These are phyloP conservation scores for Sebastolobus alascanus DNA, from an alignment of 2,797 vertebrate genomes.

Conservation along the genomic window DNA sequence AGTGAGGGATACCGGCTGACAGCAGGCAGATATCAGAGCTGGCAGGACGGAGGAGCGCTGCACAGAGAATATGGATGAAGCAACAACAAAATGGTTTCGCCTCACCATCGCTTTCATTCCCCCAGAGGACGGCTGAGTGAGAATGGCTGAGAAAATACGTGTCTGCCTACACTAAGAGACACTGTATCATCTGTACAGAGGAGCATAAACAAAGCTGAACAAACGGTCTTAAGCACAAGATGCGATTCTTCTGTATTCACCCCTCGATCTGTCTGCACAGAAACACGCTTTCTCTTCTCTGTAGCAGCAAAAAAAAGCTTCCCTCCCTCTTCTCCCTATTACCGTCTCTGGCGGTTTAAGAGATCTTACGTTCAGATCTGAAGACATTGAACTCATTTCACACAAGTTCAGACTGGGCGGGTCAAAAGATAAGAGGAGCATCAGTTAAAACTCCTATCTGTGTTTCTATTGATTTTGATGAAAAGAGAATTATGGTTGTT, in stretches of 20 bases:
- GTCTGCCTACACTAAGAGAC: conserved; percentile 62
- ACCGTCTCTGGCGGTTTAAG: conserved; percentile 22
- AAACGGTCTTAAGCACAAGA: conserved; percentile 67
- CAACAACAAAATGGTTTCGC: conserved; percentile 79
- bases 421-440: conserved; percentile 42
- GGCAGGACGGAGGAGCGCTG: conserved; percentile 45
- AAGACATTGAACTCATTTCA: conserved; percentile 45
- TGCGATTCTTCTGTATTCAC: conserved; percentile 58
- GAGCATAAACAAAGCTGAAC: conserved; percentile 76
- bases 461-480: conserved; percentile 50
- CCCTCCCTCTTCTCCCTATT: conserved; percentile 9
- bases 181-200: conserved; percentile 68
- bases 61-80: conserved; percentile 77
- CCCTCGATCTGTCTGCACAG: conserved; percentile 31
- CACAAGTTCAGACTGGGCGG: conserved; percentile 34
- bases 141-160: conserved; percentile 69
- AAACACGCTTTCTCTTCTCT: conserved; percentile 12
- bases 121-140: conserved; percentile 67
- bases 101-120: conserved; percentile 75
- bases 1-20: conserved; percentile 68
- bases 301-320: conserved; percentile 3
- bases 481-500: conserved; percentile 32
- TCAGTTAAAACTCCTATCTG: conserved; percentile 48
- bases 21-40: conserved; percentile 64
- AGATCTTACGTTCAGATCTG: conserved; percentile 36